These are phyloP conservation scores for Linurgus olivaceus DNA, from an alignment of 2,797 vertebrate species.

Conservation along the genomic window DNA sequence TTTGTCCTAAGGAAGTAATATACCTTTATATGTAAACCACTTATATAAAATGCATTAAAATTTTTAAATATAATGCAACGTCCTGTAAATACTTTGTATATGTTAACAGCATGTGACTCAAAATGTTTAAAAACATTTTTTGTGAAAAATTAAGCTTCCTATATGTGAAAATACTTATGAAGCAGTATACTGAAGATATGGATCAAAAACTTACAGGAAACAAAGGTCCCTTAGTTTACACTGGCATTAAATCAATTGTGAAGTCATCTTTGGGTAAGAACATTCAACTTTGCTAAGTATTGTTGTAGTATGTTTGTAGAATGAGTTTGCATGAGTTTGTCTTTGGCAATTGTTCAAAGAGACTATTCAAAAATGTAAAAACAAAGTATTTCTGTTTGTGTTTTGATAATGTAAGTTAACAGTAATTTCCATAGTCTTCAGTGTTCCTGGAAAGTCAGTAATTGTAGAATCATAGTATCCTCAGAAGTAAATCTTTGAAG, in stretches of 20 bases:
- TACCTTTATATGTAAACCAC: not conserved
- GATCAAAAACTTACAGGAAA: slow-evolving; percentile 91
- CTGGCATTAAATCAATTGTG: slow-evolving; percentile 95
- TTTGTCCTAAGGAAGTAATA: not conserved
- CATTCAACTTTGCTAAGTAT: not conserved
- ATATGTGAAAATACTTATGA: slow-evolving; percentile 93
- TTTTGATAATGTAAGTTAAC: not conserved
- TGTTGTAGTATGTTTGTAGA: not conserved
- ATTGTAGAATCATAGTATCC: not conserved
- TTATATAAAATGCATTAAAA: not conserved
- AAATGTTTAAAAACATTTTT: not conserved
- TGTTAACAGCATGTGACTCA: not conserved
- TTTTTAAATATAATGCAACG: not conserved
- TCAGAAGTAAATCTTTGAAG: not conserved
- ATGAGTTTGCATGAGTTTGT: not conserved
- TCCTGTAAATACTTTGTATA: not conserved
- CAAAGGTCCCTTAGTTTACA: slow-evolving; percentile 91
- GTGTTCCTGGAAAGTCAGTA: not conserved
- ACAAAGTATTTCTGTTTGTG: not conserved
- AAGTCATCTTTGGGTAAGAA: slow-evolving; percentile 92
- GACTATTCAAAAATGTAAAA: not conserved
- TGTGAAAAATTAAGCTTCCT: slow-evolving; percentile 81
- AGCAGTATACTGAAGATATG: slow-evolving; percentile 93
- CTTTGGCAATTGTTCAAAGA: not conserved
- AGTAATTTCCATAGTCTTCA: not conserved